Evolutionary conservation across 1,140 invertebrate genomes (phyloP).

Genomic region (Zeugodacus cucurbitae): DNA sequence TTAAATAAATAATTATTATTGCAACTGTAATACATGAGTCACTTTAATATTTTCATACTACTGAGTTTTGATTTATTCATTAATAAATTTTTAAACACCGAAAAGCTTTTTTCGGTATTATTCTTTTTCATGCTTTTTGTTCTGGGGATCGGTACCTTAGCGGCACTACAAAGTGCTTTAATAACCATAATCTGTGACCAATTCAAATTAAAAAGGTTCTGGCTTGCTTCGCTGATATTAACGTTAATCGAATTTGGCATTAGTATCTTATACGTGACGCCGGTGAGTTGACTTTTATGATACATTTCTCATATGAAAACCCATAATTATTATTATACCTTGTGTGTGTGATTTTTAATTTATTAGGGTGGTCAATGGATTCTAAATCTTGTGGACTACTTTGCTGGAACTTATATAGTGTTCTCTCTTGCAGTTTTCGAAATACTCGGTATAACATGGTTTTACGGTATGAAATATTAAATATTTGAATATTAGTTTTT

Average conservation of each 20-base stretch:
- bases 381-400: constrained; percentile 85
- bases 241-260: constrained; percentile 74
- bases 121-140: constrained; percentile 93
- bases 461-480: constrained; percentile 75
- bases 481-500: too few relatives aligned
- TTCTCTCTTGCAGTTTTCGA: constrained; percentile 80
- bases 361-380: constrained; percentile 87
- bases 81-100: not conserved
- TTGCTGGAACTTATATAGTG: constrained; percentile 84
- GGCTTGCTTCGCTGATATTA: constrained; percentile 71
- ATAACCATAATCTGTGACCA: constrained; percentile 78
- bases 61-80: not conserved
- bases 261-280: constrained; percentile 83
- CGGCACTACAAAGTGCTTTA: constrained; percentile 74
- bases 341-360: not conserved
- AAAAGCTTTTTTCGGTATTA: constrained; percentile 76
- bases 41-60: not conserved
- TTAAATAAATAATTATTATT: too few relatives aligned
- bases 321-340: not conserved
- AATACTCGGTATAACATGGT: constrained; percentile 77
- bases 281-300: constrained; percentile 68
- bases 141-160: constrained; percentile 80
- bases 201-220: constrained; percentile 73
- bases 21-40: not conserved
- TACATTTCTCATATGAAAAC: not conserved